Evolutionary conservation across 2,888 invertebrate species (phyloP).

Genomic region (Drosophila helvetica): DNA sequence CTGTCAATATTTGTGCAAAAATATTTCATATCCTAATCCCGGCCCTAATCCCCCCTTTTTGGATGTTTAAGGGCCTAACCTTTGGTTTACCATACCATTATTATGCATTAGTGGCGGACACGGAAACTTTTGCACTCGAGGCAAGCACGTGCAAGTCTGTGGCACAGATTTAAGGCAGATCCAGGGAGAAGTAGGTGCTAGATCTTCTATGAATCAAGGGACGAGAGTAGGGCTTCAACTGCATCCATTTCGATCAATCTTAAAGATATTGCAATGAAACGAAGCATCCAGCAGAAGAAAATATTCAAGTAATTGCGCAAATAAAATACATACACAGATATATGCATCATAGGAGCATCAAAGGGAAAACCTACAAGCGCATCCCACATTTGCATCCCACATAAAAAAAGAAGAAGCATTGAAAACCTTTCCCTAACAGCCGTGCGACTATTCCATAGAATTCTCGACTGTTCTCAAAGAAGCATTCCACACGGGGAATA

Average conservation of each 20-base stretch:
- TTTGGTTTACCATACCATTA: slow-evolving; percentile 56
- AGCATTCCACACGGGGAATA: no score
- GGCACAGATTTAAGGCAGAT: not conserved
- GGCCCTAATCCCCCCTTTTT: slow-evolving; percentile 58
- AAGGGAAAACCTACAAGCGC: slow-evolving; percentile 16
- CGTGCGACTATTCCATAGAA: slow-evolving; percentile 23
- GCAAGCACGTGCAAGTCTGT: slow-evolving; percentile 25
- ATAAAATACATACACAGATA: no score
- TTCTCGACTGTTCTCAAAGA: slow-evolving; percentile 22
- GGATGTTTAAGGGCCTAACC: slow-evolving; percentile 33
- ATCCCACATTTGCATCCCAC: slow-evolving; percentile 25
- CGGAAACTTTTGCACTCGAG: not conserved
- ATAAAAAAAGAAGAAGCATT: not conserved
- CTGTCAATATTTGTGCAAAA: slow-evolving; percentile 75
- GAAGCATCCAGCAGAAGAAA: no score
- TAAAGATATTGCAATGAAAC: no score
- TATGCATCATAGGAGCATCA: no score
- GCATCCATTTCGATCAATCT: no score
- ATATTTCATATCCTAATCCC: slow-evolving; percentile 73
- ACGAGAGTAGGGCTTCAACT: no score
- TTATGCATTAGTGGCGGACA: slow-evolving; percentile 27
- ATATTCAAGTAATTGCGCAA: not conserved
- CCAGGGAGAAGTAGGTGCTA: not conserved
- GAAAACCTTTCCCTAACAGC: slow-evolving; percentile 31
- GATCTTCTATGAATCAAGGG: not conserved